phyloP scores from a whole-genome alignment of 2,888 invertebrate species.

The Pachycephus smyrnensis region DNA sequence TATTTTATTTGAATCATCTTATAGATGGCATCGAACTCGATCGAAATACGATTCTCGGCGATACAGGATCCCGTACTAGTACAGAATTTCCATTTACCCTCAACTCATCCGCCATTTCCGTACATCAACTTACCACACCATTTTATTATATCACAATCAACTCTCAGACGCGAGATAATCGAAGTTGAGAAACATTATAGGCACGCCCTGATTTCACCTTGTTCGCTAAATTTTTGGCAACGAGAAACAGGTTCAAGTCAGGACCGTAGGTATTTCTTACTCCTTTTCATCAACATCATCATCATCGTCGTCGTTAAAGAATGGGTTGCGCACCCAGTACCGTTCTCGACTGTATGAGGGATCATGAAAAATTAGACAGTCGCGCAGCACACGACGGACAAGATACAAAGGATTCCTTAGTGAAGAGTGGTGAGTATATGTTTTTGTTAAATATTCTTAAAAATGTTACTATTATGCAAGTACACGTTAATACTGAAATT shows the following conservation, averaged over 20 bases:
- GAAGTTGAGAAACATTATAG: neutral
- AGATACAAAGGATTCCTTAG: conserved; percentile 22
- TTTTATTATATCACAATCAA: neutral
- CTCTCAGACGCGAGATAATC: neutral
- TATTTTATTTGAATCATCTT: neutral
- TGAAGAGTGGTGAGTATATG: conserved; percentile 29
- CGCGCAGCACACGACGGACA: conserved; percentile 13
- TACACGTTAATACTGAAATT: too few species aligned
- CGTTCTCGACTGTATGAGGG: conserved; percentile 33
- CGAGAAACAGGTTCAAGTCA: neutral
- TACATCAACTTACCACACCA: neutral
- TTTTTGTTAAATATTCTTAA: too few species aligned
- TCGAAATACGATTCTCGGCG: neutral
- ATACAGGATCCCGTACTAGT: neutral
- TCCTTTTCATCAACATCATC: neutral
- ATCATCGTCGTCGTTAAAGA: neutral
- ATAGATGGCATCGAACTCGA: neutral
- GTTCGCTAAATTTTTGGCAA: neutral
- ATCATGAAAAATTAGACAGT: conserved; percentile 31
- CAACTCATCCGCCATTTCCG: neutral
- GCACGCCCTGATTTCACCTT: neutral
- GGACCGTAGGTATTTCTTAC: neutral
- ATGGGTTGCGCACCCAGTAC: conserved; percentile 42
- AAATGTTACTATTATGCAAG: neutral
- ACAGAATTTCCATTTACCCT: neutral